These are phyloP conservation scores for Falcunculus frontatus DNA, from an alignment of 2,113 vertebrate species.

Conservation along the genomic window DNA sequence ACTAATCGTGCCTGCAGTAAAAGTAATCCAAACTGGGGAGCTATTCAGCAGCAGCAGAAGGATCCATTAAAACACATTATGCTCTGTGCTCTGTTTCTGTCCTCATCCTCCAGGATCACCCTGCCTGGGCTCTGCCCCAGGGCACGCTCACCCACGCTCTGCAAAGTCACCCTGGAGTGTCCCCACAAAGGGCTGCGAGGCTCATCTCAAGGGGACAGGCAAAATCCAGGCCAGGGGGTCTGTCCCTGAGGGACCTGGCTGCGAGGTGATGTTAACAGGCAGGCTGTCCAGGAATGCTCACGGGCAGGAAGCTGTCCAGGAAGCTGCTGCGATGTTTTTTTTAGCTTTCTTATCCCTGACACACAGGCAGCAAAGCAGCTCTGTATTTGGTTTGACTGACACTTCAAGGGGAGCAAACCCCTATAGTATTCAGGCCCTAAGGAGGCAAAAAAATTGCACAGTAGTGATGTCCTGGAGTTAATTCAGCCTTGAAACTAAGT, in stretches of 20 bases:
- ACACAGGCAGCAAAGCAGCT: background rate
- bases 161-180: background rate
- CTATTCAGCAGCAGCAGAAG: slow-evolving; percentile 19
- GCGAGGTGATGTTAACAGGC: background rate
- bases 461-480: background rate
- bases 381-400: background rate
- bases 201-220: background rate
- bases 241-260: background rate
- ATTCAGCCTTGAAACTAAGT: background rate
- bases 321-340: background rate
- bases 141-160: rapidly evolving
- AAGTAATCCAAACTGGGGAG: slow-evolving; percentile 4
- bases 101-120: background rate
- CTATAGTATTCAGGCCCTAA: background rate
- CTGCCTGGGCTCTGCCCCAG: background rate
- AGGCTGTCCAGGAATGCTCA: background rate
- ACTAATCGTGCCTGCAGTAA: slow-evolving; percentile 43
- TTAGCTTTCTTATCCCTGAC: background rate
- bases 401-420: background rate
- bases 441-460: background rate
- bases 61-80: slow-evolving; percentile 16
- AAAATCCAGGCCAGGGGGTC: background rate
- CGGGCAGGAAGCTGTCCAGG: background rate
- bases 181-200: background rate
- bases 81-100: background rate